phyloP scores from a whole-genome alignment of 53 echinoderm and acorn worm genomes.

The Arbacia lixula region DNA sequence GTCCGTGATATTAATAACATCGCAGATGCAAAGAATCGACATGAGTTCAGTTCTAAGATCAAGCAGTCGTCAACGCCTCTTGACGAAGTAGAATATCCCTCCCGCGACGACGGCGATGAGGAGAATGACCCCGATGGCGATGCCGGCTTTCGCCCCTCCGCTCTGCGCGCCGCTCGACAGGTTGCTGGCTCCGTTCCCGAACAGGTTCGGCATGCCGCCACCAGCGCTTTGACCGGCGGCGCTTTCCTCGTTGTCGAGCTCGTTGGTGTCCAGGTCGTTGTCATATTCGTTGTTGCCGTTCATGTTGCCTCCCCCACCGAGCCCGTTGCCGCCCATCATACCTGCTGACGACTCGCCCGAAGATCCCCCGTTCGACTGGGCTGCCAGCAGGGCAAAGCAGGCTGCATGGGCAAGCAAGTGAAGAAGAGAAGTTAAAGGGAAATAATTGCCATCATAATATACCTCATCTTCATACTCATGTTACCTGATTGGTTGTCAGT shows the following conservation, averaged over 20 bases:
- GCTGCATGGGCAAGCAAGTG: too few relatives aligned
- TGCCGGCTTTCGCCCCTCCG: slow-evolving; percentile 54
- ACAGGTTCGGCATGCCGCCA: slow-evolving; percentile 5
- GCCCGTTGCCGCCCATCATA: slow-evolving; percentile 14
- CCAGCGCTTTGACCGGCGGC: not conserved
- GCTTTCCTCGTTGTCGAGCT: slow-evolving; percentile 8
- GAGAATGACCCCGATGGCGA: slow-evolving; percentile 58
- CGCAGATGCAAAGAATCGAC: not conserved
- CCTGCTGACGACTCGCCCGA: slow-evolving; percentile 17
- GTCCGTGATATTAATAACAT: not conserved
- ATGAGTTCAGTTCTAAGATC: not conserved
- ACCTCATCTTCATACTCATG: too few relatives aligned
- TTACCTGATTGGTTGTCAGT: too few relatives aligned
- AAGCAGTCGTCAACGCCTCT: slow-evolving; percentile 16
- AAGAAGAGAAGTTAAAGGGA: too few relatives aligned
- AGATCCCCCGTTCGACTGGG: slow-evolving; percentile 27
- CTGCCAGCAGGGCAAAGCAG: slow-evolving; percentile 17
- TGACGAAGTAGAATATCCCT: slow-evolving; percentile 57
- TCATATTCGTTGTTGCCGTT: not conserved
- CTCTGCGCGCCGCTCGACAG: not conserved
- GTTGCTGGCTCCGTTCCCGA: slow-evolving; percentile 15
- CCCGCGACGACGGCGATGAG: slow-evolving; percentile 49
- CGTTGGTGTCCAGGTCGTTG: slow-evolving; percentile 6
- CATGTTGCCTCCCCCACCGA: not conserved
- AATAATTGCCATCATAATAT: too few relatives aligned